Evolutionary conservation across 2,113 vertebrate species (phyloP), one percentile per base, ranked within the genome.

Genomic region (Silurus glanis): DNA sequence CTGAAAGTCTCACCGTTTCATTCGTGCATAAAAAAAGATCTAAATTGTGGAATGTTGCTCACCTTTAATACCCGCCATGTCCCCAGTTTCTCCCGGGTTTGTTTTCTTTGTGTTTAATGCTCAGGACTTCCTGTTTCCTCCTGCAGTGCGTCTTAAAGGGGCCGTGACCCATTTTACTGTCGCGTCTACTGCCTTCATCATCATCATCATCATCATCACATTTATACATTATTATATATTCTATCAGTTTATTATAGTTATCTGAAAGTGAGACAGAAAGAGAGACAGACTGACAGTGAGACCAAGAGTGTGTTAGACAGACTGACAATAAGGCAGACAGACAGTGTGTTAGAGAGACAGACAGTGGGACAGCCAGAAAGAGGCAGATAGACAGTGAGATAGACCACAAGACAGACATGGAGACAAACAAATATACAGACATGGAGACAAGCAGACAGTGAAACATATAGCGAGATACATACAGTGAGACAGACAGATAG

Each of bases 61-160:
- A 95, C 95, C 93, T 95, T 95, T 95, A 85, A 95, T 93, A 45
- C 94, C 94, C n/a, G 95, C 93, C 95, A 95, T 28, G 28, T 64
- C 61, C 4, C 19, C 37, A 53, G 56, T 28, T 37, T 0, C 83
- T 75, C 86, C 88, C 4, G 2, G 37, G 86, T 56, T 90, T 78
- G 7, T n/a, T 9, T 82, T 80, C 90, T 91, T 87, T 82, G 82
- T 64, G 88, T 83, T 89, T 72, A 88, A 81, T 79, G 78, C 74
- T 28, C 80, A 84, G 17, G 25, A 89, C 90, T 91, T 91, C 90
- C 90, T 87, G 85, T 88, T 89, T 91, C 88, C 89, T 82, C 79
- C 69, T 82, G 59, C 17, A 81, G 67, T 71, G 58, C 7, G 21
- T 61, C 89, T 89, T 89, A 89, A 89, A 89, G 89, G 76, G 37